These are phyloP conservation scores for Lacanobia wlatinum DNA, from an alignment of 2,888 invertebrate genomes.

Conservation along the genomic window DNA sequence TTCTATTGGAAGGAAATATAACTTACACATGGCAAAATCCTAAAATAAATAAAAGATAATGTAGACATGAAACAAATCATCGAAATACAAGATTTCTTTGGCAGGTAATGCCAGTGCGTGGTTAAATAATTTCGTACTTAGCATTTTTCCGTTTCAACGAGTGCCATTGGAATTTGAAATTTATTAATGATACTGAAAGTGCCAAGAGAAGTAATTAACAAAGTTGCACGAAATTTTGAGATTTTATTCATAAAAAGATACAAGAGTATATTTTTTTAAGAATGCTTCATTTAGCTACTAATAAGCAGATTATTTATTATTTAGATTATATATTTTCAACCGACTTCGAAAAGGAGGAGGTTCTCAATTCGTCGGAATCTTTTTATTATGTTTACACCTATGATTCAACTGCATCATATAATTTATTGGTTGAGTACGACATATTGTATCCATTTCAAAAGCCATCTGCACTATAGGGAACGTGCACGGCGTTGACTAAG, in stretches of 20 bases:
- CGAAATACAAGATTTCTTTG: slow-evolving; percentile 8
- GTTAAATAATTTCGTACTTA: neutral
- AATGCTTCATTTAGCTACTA: too few relatives aligned
- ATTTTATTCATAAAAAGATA: neutral
- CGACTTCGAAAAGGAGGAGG: too few relatives aligned
- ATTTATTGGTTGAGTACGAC: too few relatives aligned
- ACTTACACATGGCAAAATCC: neutral
- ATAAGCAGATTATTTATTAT: too few relatives aligned
- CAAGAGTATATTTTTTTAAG: too few relatives aligned
- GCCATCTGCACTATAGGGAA: too few relatives aligned
- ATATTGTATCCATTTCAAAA: too few relatives aligned
- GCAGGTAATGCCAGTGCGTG: neutral
- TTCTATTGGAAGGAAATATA: neutral
- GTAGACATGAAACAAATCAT: neutral
- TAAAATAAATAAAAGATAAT: neutral
- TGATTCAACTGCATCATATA: too few relatives aligned
- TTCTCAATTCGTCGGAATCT: too few relatives aligned
- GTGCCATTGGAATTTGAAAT: neutral
- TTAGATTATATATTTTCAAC: too few relatives aligned
- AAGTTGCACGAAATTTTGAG: neutral
- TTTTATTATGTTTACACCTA: too few relatives aligned
- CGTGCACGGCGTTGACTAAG: too few relatives aligned
- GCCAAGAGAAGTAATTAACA: neutral
- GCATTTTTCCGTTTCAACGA: neutral
- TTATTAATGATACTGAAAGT: neutral